These are phyloP conservation scores for Mercenaria mercenaria DNA, from an alignment of 1,140 invertebrate species.

Conservation along the genomic window DNA sequence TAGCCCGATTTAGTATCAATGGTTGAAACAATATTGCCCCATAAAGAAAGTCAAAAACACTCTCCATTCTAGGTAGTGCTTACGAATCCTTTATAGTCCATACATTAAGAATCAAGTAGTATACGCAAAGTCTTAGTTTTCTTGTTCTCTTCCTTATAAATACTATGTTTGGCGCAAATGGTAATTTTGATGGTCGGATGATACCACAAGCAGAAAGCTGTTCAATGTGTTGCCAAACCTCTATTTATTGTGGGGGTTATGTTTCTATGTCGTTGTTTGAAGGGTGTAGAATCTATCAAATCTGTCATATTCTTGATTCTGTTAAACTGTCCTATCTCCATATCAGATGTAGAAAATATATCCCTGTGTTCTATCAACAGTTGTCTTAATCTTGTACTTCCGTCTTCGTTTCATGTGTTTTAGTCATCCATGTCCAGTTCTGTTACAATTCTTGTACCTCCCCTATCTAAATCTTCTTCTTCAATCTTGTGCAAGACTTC, in stretches of 20 bases:
- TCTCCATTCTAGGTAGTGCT: constrained; percentile 87
- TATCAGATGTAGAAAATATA: neutral
- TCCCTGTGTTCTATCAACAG: too few relatives aligned
- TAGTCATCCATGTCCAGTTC: neutral
- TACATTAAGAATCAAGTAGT: constrained; percentile 86
- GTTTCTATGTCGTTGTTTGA: too few relatives aligned
- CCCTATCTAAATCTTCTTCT: neutral
- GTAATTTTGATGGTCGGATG: constrained; percentile 27
- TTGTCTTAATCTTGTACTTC: neutral
- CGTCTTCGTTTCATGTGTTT: neutral
- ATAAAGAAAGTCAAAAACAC: constrained; percentile 82
- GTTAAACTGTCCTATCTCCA: constrained; percentile 30
- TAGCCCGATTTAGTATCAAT: constrained; percentile 85
- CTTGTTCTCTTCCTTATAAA: constrained; percentile 57
- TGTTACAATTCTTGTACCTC: too few relatives aligned
- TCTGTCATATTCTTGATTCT: constrained; percentile 27
- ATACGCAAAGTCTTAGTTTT: constrained; percentile 82
- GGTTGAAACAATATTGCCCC: constrained; percentile 83
- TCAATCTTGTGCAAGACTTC: neutral
- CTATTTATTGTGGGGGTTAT: too few relatives aligned
- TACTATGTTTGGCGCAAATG: constrained; percentile 46
- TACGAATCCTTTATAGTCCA: constrained; percentile 85
- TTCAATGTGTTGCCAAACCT: neutral
- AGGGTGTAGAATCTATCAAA: neutral
- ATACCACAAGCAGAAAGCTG: constrained; percentile 22